Conservation (phyloP, 2,888 invertebrate species). For the Cheilosia grossa region DNA sequence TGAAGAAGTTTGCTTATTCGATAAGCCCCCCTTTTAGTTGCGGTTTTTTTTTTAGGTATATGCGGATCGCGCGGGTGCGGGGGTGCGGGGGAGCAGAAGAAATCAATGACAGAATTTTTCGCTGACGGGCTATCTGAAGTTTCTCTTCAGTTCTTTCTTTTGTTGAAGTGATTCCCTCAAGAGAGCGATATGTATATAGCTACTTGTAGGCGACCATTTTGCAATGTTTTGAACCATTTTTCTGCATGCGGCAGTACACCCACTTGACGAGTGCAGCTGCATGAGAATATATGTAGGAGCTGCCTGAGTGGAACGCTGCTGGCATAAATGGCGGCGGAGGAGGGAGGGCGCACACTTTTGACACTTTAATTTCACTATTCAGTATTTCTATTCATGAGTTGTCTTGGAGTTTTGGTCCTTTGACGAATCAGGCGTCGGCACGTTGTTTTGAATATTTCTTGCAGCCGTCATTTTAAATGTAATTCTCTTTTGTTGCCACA, state of each 20-base stretch:
- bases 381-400: not conserved
- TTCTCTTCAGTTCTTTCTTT: constrained; percentile 4
- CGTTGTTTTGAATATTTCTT: not conserved
- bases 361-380: not conserved
- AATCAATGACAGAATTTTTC: constrained; percentile 20
- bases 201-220: constrained; percentile 8
- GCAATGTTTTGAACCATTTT: not conserved
- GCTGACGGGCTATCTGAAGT: constrained; percentile 19
- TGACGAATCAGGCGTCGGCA: not conserved
- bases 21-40: constrained; percentile 23
- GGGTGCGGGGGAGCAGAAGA: not conserved
- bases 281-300: not conserved
- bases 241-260: constrained; percentile 1
- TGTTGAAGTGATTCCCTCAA: not conserved
- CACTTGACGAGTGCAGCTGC: not conserved
- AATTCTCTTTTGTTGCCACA: not conserved
- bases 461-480: not conserved
- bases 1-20: constrained; percentile 52
- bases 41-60: not conserved
- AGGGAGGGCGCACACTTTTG: not conserved
- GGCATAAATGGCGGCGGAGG: not conserved
- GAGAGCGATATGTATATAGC: not conserved
- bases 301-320: not conserved
- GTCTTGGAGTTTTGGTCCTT: not conserved
- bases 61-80: too few relatives aligned